phyloP scores from a whole-genome alignment of 2,888 invertebrate genomes.

The Drosophila neonasuta region DNA sequence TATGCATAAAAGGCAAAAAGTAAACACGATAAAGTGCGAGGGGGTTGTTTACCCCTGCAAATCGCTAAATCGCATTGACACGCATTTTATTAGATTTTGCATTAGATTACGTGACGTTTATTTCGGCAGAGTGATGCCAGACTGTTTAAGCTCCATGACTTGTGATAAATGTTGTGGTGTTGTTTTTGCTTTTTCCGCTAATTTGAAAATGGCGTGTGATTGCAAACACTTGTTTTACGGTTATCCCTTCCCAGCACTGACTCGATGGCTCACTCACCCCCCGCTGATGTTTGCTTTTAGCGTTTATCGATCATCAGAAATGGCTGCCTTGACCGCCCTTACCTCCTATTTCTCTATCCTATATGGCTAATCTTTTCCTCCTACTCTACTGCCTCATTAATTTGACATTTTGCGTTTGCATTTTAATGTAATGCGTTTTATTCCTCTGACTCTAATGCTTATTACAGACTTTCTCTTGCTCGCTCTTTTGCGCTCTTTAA shows the following conservation, averaged over 20 bases:
- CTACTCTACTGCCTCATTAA: conserved; percentile 42
- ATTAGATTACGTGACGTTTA: conserved; percentile 69
- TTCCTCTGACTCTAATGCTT: conserved; percentile 21
- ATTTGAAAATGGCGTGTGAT: conserved; percentile 75
- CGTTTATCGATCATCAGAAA: conserved; percentile 69
- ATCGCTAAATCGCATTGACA: conserved; percentile 60
- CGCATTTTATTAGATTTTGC: conserved; percentile 71
- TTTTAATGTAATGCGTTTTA: conserved; percentile 33
- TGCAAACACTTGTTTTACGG: conserved; percentile 65
- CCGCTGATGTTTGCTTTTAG: conserved; percentile 51
- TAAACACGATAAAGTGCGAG: conserved; percentile 46
- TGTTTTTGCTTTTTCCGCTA: conserved; percentile 39
- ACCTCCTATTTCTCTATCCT: conserved; percentile 1
- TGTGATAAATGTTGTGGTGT: conserved; percentile 30
- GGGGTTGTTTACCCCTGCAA: conserved; percentile 29
- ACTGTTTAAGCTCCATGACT: conserved; percentile 39
- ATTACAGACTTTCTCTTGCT: neutral
- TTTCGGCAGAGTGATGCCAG: conserved; percentile 52
- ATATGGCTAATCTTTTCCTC: conserved; percentile 29
- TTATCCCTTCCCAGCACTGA: neutral
- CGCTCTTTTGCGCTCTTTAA: conserved; percentile 41
- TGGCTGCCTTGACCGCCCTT: conserved; percentile 3
- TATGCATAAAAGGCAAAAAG: conserved; percentile 65
- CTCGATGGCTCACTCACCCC: conserved; percentile 19
- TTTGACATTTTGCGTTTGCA: conserved; percentile 49